Evolutionary conservation across 2,888 invertebrate genomes (phyloP).

Genomic region (Creontiades dilutus): DNA sequence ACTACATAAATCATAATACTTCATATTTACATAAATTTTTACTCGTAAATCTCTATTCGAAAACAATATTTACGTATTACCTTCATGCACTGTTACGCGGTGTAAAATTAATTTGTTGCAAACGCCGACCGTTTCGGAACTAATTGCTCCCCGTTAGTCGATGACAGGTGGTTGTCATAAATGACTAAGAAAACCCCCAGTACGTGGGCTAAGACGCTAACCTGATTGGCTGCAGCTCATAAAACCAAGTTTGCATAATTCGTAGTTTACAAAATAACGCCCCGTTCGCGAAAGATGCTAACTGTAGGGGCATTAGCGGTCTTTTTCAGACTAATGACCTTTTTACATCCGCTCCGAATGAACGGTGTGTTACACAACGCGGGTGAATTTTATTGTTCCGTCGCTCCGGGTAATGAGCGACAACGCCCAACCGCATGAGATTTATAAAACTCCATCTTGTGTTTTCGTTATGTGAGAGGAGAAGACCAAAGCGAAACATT

Average conservation of each 20-base stretch:
- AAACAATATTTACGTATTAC: not conserved
- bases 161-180: not conserved
- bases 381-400: not conserved
- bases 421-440: not conserved
- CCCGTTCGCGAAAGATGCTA: slow-evolving; percentile 36
- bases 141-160: not conserved
- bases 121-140: not conserved
- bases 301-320: slow-evolving; percentile 19
- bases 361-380: slow-evolving; percentile 4
- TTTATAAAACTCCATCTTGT: not conserved
- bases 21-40: no score
- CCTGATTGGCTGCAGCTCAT: slow-evolving; percentile 9
- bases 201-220: slow-evolving; percentile 23
- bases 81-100: no score
- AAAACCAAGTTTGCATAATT: slow-evolving; percentile 19
- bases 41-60: not conserved
- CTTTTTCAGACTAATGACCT: slow-evolving; percentile 3
- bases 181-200: not conserved
- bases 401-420: not conserved
- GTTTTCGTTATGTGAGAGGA: no score
- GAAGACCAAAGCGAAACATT: no score
- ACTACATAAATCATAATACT: no score
- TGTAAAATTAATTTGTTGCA: no score
- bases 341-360: not conserved
- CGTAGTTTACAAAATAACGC: slow-evolving; percentile 3